Percentiles rank a stretch among this genome's conserved stretches.
Evolutionary conservation across 1,140 invertebrate species (phyloP).

Genomic region (Venturia canescens): DNA sequence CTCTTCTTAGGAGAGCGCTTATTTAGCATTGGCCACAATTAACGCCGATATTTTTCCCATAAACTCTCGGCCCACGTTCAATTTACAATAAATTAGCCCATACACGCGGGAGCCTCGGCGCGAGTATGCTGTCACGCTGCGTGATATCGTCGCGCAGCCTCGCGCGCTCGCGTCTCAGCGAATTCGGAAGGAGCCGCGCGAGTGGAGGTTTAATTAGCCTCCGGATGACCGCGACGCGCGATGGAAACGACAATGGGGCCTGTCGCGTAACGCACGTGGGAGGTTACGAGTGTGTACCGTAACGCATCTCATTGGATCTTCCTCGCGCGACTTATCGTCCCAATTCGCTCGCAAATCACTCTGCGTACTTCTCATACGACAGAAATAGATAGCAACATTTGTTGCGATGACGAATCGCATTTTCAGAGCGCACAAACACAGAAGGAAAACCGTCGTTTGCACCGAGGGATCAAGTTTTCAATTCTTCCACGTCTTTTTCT

Average conservation of each 20-base stretch:
- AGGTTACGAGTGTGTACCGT: conserved; percentile 1
- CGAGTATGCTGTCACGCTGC: neutral
- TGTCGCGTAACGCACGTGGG: conserved; percentile 9
- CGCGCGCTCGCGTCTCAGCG: neutral
- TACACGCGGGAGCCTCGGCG: neutral
- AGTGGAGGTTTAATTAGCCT: conserved; percentile 1
- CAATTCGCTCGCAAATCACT: neutral
- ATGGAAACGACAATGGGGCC: conserved; percentile 7
- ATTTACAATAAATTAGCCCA: conserved; percentile 6
- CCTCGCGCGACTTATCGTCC: conserved; percentile 2
- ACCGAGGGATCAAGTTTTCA: too few species aligned
- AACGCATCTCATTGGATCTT: neutral
- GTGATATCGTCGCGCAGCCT: neutral
- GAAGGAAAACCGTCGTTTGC: neutral
- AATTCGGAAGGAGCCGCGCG: neutral
- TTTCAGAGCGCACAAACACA: neutral
- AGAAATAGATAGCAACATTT: conserved; percentile 18
- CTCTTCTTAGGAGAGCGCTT: neutral
- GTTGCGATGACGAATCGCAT: neutral
- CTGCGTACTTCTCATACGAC: neutral
- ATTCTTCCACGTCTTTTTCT: too few species aligned
- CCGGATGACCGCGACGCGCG: conserved; percentile 13
- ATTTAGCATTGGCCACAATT: neutral
- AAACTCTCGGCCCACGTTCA: conserved; percentile 6
- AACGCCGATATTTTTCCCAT: conserved; percentile 15